These are phyloP conservation scores for Pygoscelis antarcticus DNA, from an alignment of 2,113 vertebrate genomes.

Conservation along the genomic window DNA sequence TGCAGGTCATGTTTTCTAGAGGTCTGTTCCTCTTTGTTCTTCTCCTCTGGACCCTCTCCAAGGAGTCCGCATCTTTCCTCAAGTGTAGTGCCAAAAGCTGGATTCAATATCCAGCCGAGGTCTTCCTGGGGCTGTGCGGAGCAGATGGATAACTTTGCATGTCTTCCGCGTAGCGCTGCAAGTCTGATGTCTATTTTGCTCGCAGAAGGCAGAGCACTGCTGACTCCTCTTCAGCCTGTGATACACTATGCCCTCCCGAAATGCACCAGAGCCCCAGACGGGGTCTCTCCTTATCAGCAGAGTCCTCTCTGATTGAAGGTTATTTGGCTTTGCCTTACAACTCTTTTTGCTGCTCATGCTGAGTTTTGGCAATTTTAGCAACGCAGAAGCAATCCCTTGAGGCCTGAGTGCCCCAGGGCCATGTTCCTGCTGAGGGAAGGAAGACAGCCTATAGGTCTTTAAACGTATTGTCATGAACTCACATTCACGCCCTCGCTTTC, in stretches of 20 bases:
- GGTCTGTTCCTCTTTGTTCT: constrained; percentile 49
- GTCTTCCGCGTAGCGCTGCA: not conserved
- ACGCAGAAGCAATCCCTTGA: not conserved
- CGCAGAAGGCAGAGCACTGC: not conserved
- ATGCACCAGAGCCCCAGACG: not conserved
- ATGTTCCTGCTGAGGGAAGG: not conserved
- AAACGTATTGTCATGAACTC: not conserved
- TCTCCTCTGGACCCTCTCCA: constrained; percentile 50
- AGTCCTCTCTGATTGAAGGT: not conserved
- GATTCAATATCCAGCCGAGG: constrained; percentile 44
- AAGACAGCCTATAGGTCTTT: not conserved
- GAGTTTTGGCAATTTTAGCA: not conserved
- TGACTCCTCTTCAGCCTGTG: not conserved
- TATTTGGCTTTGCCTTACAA: not conserved
- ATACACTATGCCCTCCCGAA: not conserved
- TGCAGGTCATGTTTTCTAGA: constrained; percentile 63
- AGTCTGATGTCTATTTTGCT: not conserved
- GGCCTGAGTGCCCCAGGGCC: not conserved
- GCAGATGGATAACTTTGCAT: constrained; percentile 49
- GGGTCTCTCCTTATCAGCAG: constrained; percentile 1
- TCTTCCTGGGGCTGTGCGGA: constrained; percentile 36
- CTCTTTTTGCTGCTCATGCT: not conserved
- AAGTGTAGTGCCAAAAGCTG: constrained; percentile 60
- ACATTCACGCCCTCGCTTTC: not conserved
- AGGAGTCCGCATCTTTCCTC: constrained; percentile 39